Conservation (phyloP, 2,113 vertebrate genomes). For the Ancistrus triradiatus region DNA sequence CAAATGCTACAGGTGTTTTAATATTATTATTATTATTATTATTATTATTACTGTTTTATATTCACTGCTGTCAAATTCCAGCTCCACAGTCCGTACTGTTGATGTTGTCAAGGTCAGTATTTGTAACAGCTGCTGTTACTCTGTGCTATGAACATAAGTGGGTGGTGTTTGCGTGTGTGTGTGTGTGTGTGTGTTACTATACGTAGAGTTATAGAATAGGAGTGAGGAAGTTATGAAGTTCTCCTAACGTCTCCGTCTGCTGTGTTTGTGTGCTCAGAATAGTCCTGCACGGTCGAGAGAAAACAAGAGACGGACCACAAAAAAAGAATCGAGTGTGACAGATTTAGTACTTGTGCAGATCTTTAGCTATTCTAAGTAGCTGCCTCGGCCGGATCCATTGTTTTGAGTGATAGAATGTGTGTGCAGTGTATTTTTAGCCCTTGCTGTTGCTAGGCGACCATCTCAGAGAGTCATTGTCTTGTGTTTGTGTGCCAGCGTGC, state of each 20-base stretch:
- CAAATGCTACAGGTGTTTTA: slow-evolving; percentile 1
- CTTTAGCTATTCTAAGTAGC: slow-evolving; percentile 41
- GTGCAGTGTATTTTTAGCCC: slow-evolving; percentile 60
- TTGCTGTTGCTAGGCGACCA: slow-evolving; percentile 70
- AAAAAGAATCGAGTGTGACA: slow-evolving; percentile 23
- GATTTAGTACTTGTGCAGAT: slow-evolving; percentile 42
- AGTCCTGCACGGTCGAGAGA: slow-evolving; percentile 8
- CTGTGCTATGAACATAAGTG: slow-evolving; percentile 22
- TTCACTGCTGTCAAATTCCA: slow-evolving; percentile 5
- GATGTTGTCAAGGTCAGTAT: slow-evolving; percentile 23
- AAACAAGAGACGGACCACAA: slow-evolving; percentile 14
- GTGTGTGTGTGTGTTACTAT: slow-evolving; percentile 6
- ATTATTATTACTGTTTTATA: slow-evolving; percentile 11
- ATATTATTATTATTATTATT: slow-evolving; percentile 24
- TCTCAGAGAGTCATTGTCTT: slow-evolving; percentile 56
- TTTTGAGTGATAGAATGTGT: slow-evolving; percentile 44
- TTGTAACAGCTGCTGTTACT: slow-evolving; percentile 14
- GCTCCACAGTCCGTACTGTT: slow-evolving; percentile 12
- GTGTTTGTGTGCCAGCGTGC: slow-evolving; percentile 26
- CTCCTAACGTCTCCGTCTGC: slow-evolving; percentile 12
- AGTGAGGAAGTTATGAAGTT: neutral
- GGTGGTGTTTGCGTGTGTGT: no score
- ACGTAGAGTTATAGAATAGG: neutral
- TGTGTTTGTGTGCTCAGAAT: slow-evolving; percentile 17
- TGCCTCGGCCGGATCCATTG: slow-evolving; percentile 24